These are phyloP conservation scores for Heterotilapia buettikoferi DNA, from an alignment of 2,113 vertebrate species.

Conservation along the genomic window DNA sequence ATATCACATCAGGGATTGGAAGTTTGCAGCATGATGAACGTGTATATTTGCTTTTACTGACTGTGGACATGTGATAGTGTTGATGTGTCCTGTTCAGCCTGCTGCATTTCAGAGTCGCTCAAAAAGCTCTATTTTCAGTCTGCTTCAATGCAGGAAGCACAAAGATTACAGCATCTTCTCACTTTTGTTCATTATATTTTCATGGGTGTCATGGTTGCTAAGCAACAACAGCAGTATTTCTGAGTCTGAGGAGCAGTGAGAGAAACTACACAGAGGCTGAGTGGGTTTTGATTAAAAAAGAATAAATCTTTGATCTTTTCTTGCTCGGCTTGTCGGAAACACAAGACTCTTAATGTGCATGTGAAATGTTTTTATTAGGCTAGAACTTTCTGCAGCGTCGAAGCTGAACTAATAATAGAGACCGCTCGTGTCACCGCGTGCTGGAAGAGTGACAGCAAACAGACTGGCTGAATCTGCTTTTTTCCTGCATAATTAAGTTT, in stretches of 20 bases:
- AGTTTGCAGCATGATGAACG: accelerated
- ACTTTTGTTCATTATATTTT: constrained; percentile 39
- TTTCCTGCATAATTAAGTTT: not conserved
- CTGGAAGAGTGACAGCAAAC: not conserved
- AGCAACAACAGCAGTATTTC: constrained; percentile 38
- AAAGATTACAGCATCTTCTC: constrained; percentile 15
- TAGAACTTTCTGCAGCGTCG: not conserved
- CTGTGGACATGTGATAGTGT: accelerated
- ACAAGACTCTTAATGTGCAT: not conserved
- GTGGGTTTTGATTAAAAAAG: constrained; percentile 32
- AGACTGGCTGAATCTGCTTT: not conserved
- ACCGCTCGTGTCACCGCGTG: not conserved
- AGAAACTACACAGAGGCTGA: not conserved
- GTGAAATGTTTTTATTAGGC: not conserved
- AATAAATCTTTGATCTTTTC: constrained; percentile 23
- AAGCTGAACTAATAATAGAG: not conserved
- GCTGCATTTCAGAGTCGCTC: not conserved
- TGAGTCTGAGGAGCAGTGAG: not conserved
- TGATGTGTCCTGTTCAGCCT: not conserved
- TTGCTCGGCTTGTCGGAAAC: not conserved
- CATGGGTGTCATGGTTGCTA: constrained; percentile 42
- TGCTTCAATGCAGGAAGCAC: not conserved
- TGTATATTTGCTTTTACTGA: not conserved
- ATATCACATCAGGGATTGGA: not conserved
- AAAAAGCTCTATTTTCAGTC: not conserved